Evolutionary conservation across 2,113 vertebrate genomes (phyloP).

Genomic region (Lepus timidus): DNA sequence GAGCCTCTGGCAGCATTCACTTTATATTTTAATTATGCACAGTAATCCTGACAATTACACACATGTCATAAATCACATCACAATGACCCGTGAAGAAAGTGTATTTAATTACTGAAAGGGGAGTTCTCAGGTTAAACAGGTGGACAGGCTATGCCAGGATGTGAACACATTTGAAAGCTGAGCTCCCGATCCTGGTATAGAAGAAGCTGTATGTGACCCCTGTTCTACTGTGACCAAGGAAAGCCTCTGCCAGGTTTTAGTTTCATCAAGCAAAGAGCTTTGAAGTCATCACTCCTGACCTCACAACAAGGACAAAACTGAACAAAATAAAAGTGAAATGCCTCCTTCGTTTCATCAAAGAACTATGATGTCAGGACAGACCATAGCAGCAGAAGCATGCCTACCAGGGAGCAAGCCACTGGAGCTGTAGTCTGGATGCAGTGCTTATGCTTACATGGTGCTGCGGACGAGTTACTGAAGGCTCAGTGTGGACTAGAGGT

Average conservation of each 20-base stretch:
- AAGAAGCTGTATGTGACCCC: background rate
- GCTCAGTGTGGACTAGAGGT: background rate
- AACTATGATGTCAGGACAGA: background rate
- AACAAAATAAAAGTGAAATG: background rate
- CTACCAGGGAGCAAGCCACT: background rate
- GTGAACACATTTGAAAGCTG: conserved; percentile 36
- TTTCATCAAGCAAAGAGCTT: background rate
- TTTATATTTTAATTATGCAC: conserved; percentile 89
- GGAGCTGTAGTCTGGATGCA: background rate
- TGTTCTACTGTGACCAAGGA: background rate
- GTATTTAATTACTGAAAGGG: conserved; percentile 79
- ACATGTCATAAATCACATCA: conserved; percentile 85
- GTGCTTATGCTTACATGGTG: too few species aligned
- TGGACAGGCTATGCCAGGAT: conserved; percentile 65
- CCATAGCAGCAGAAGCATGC: background rate
- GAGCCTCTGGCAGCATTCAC: conserved; percentile 86
- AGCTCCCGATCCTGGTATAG: background rate
- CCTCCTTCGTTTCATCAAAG: background rate
- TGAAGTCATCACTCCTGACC: background rate
- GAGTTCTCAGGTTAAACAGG: conserved; percentile 77
- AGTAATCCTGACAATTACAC: conserved; percentile 89
- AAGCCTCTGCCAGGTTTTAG: background rate
- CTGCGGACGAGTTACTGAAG: background rate
- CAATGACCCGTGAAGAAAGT: conserved; percentile 83
- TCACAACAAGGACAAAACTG: background rate